These are phyloP conservation scores for Tiliacea aurago DNA, from an alignment of 2,888 invertebrate species.

Conservation along the genomic window DNA sequence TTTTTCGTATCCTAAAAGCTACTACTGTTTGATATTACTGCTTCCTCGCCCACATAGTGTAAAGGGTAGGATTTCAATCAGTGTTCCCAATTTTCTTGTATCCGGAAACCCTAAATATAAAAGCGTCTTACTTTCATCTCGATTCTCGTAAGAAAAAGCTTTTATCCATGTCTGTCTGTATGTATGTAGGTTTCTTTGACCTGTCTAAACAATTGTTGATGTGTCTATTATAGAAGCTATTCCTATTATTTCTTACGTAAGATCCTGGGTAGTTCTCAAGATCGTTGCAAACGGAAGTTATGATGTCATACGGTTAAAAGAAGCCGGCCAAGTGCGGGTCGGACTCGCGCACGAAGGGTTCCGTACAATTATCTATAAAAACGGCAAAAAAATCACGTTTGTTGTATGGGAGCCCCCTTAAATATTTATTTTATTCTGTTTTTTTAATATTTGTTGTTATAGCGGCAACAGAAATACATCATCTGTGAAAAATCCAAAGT, in stretches of 20 bases:
- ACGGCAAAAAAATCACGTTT: no score
- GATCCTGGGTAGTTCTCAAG: not conserved
- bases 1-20: not conserved
- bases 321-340: no score
- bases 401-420: no score
- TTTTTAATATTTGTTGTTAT: no score
- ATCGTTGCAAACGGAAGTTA: not conserved
- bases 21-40: conserved; percentile 29
- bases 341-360: no score
- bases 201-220: conserved; percentile 39
- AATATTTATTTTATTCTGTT: no score
- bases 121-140: conserved; percentile 49
- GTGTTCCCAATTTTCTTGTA: conserved; percentile 25
- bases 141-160: conserved; percentile 41
- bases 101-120: conserved; percentile 40
- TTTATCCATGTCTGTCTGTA: conserved; percentile 18
- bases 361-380: no score
- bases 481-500: no score
- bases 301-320: not conserved
- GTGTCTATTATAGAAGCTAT: conserved; percentile 25
- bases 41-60: conserved; percentile 1
- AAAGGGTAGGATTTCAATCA: conserved; percentile 44
- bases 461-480: no score
- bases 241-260: conserved; percentile 32
- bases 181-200: conserved; percentile 24